A percentile compares a stretch with the other conserved stretches of the same genome.
Evolutionary conservation across 2,797 vertebrate genomes (phyloP).

Genomic region (Rhabdomys pumilio): DNA sequence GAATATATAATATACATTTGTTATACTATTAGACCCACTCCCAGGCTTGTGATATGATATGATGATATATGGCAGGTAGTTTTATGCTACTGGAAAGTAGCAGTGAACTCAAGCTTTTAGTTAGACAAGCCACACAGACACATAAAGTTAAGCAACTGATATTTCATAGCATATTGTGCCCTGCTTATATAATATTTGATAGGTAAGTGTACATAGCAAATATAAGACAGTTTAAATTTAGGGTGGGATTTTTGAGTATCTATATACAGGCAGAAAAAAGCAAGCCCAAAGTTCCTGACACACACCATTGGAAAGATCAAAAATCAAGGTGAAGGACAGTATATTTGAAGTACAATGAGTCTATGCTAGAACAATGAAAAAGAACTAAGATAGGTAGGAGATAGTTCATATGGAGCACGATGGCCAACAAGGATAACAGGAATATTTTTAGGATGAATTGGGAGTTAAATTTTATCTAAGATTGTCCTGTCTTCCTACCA

Average conservation of each 20-base stretch:
- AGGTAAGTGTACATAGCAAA: neutral
- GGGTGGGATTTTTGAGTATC: neutral
- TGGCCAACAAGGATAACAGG: neutral
- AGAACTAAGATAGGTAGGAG: rapidly evolving
- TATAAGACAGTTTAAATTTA: neutral
- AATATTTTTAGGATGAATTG: neutral
- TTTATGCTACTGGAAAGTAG: neutral
- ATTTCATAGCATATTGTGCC: neutral
- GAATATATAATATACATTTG: neutral
- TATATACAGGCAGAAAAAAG: neutral
- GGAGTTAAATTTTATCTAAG: neutral
- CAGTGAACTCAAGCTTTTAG: neutral
- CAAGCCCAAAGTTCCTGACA: neutral
- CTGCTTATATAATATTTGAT: neutral
- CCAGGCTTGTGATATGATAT: neutral
- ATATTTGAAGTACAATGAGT: neutral
- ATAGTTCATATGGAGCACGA: neutral
- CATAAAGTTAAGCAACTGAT: neutral
- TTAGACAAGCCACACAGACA: neutral
- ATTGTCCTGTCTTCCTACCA: neutral
- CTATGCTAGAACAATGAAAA: neutral
- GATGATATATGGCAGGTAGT: neutral
- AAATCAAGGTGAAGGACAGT: neutral
- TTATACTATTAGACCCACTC: neutral
- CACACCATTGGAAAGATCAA: neutral